Percentiles rank a stretch among this genome's conserved stretches.
Evolutionary conservation across 2,888 invertebrate genomes (phyloP).

Genomic region (Stomorhina lunata): DNA sequence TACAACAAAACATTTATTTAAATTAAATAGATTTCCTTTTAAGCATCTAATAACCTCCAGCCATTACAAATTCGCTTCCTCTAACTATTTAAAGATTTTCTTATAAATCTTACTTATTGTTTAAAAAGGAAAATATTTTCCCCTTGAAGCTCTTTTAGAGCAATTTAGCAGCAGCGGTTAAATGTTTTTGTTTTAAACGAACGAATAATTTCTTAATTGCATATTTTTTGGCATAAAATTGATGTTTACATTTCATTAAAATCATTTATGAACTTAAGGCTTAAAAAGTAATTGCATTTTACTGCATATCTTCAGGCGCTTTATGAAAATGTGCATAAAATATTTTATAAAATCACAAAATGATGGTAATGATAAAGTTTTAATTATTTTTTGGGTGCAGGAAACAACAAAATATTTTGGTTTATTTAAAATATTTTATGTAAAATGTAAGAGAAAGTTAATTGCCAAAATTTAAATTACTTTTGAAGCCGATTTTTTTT

Average conservation of each 20-base stretch:
- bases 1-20: too few relatives aligned
- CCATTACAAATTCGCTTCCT: too few relatives aligned
- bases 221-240: not conserved
- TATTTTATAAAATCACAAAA: not conserved
- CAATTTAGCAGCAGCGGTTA: not conserved
- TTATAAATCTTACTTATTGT: too few relatives aligned
- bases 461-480: too few relatives aligned
- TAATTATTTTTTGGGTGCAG: not conserved
- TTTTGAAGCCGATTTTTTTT: too few relatives aligned
- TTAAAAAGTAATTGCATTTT: constrained; percentile 1
- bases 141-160: not conserved
- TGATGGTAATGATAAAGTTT: too few relatives aligned
- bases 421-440: too few relatives aligned
- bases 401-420: not conserved
- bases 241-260: constrained; percentile 21
- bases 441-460: too few relatives aligned
- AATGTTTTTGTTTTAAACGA: not conserved
- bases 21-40: too few relatives aligned
- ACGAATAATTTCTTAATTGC: not conserved
- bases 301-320: constrained; percentile 44
- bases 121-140: too few relatives aligned
- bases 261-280: constrained; percentile 1
- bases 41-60: too few relatives aligned
- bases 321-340: not conserved
- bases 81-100: too few relatives aligned